Base-by-base conservation (phyloP, 2,797 vertebrate species). In the Rhinatrema bivittatum region DNA sequence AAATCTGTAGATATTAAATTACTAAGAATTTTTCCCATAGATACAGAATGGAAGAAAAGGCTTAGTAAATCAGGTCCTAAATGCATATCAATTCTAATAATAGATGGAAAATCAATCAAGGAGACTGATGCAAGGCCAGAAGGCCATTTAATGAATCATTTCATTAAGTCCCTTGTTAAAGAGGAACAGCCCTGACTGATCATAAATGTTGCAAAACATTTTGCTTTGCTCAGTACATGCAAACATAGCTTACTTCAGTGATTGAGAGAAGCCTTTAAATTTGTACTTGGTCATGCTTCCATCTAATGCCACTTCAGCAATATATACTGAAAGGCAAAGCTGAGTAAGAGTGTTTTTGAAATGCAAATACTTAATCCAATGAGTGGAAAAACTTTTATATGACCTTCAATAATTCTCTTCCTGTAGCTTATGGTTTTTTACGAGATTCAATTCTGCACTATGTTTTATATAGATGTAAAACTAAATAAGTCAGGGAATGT, bases 361-460 rank as follows among this genome's bases (percentile, higher is more conserved):
- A 39, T 16, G n/a, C 17, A 22, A 12, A 25, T 12, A 22, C 24
- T 24, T 9, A 34, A 25, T 32, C 36, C 28, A 25, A 15, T 12
- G 18, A 33, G 17, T n/a, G 25, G 17, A 46, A 20, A 46, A 7
- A 5, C 20, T 39, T 14, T 20, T 13, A 37, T 37, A 45, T 46
- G 46, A 29, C 22, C 37, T 31, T 46, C 34, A 21, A 27, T n/a
- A 31, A 23, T 24, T 25, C 33, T 30, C 24, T 11, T 22, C 21
- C 46, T 34, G 19, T 42, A 46, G 27, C 20, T 31, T 31, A 26
- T 16, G 18, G 19, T 36, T 36, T 38, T 35, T 39, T 40, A 15
- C 13, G 10, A 10, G n/a, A 19, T 17, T 41, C 16, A 14, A 12
- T 28, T 35, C 12, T 9, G 17, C 32, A 20, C 16, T 17, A 32